Evolutionary conservation across 2,113 vertebrate species (phyloP).

Genomic region (Nannospalax galili): DNA sequence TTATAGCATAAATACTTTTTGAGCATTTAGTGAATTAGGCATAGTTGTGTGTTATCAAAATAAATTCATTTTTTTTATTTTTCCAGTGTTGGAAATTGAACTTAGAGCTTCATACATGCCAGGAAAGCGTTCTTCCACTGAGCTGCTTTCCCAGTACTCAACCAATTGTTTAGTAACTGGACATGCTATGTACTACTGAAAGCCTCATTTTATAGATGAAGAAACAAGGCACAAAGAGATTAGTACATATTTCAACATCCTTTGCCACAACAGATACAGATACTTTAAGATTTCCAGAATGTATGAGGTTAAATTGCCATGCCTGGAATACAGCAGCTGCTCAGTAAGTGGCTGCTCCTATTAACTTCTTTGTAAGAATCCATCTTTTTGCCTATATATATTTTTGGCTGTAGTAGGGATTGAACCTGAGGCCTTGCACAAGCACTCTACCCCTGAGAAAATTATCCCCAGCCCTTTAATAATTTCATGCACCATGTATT

Average conservation of each 20-base stretch:
- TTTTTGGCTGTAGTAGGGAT: not conserved
- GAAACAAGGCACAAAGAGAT: not conserved
- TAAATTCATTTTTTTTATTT: not conserved
- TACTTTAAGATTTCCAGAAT: not conserved
- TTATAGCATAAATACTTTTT: not conserved
- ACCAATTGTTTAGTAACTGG: not conserved
- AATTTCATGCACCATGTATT: not conserved
- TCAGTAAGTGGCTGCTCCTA: not conserved
- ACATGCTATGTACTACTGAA: not conserved
- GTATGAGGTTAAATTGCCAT: not conserved
- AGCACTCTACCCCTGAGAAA: not conserved
- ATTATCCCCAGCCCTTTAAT: not conserved
- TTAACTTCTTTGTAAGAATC: not conserved
- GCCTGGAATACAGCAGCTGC: not conserved
- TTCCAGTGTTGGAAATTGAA: not conserved
- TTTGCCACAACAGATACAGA: not conserved
- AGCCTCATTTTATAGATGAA: not conserved
- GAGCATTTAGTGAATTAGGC: not conserved
- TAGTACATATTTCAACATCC: not conserved
- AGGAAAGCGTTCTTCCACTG: not conserved
- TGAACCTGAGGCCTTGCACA: not conserved
- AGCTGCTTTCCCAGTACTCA: not conserved
- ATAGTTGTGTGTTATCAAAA: not conserved
- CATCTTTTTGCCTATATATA: not conserved
- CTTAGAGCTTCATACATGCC: too few species aligned